Evolutionary conservation across 2,888 invertebrate species (phyloP).

Genomic region (Galerucella nymphaeae): DNA sequence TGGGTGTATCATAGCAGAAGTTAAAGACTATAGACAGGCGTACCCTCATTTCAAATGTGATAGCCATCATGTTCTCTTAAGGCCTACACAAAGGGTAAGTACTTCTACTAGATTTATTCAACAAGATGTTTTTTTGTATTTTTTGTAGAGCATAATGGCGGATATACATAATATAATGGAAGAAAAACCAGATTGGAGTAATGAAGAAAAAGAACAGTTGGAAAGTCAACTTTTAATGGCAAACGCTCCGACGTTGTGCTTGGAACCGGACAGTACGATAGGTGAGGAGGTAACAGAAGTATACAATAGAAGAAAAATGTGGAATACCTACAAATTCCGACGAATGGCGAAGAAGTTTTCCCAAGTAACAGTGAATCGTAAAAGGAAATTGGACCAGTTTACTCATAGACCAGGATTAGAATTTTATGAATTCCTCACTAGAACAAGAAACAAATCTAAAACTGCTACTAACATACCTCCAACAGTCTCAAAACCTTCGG

Average conservation of each 20-base stretch:
- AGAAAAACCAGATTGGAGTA: constrained; percentile 70
- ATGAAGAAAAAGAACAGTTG: constrained; percentile 79
- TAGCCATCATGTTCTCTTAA: constrained; percentile 87
- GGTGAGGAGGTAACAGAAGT: constrained; percentile 80
- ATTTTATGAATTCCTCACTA: constrained; percentile 75
- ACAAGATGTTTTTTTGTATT: neutral
- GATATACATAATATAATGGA: constrained; percentile 60
- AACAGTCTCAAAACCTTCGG: constrained; percentile 56
- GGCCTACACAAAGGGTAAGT: constrained; percentile 85
- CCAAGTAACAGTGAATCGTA: constrained; percentile 83
- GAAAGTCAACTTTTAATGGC: constrained; percentile 89
- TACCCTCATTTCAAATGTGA: constrained; percentile 82
- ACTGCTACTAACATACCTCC: constrained; percentile 53
- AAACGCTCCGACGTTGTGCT: constrained; percentile 86
- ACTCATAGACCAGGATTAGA: constrained; percentile 84
- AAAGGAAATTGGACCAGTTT: constrained; percentile 87
- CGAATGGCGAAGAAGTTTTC: constrained; percentile 83
- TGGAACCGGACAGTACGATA: constrained; percentile 88
- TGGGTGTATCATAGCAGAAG: constrained; percentile 91
- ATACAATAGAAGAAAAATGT: constrained; percentile 78
- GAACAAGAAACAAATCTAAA: constrained; percentile 65
- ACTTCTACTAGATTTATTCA: no score
- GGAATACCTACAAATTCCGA: constrained; percentile 79
- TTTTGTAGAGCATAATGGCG: constrained; percentile 58
- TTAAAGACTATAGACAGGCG: constrained; percentile 88